Base-by-base conservation (phyloP, 1,140 invertebrate species). In the Littorina saxatilis region DNA sequence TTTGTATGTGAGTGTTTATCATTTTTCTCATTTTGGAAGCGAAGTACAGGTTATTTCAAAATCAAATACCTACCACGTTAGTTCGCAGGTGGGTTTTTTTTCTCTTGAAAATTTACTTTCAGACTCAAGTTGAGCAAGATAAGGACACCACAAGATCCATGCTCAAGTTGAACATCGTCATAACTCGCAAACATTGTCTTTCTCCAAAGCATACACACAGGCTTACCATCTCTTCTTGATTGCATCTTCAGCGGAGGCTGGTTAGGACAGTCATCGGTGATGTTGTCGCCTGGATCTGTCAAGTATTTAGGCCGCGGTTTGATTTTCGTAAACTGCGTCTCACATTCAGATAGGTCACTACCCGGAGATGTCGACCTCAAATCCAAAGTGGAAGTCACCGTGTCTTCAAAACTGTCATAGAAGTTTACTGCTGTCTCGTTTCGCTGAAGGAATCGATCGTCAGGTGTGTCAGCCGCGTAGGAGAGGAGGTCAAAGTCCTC, bases 151-250 rank as follows among this genome's bases (percentile, higher is more conserved):
- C n/a, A n/a, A n/a, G n/a, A n/a, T n/a, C n/a, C n/a, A n/a, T n/a
- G n/a, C n/a, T n/a, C n/a, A n/a, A n/a, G n/a, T n/a, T n/a, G n/a
- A n/a, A n/a, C n/a, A n/a, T n/a, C n/a, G n/a, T n/a, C n/a, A n/a
- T n/a, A n/a, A n/a, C n/a, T n/a, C n/a, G n/a, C n/a, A n/a, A n/a
- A n/a, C n/a, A n/a, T n/a, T n/a, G n/a, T n/a, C n/a, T n/a, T n/a
- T n/a, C n/a, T n/a, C n/a, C n/a, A n/a, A n/a, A n/a, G n/a, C n/a
- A 40, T 5, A 78, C 76, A 66, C 29, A 78, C n/a, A n/a, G n/a
- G n/a, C n/a, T n/a, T n/a, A n/a, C 76, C 76, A 78, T 78, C 76
- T 43, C 76, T 78, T 78, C 55, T 78, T 73, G 70, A 37, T 39
- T 76, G 32, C 27, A 29, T 76, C 13, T 58, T 17, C 35, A 32